Evolutionary conservation across 1,140 invertebrate genomes (phyloP), one percentile per base, ranked within the genome.

Genomic region (Monochamus saltuarius): DNA sequence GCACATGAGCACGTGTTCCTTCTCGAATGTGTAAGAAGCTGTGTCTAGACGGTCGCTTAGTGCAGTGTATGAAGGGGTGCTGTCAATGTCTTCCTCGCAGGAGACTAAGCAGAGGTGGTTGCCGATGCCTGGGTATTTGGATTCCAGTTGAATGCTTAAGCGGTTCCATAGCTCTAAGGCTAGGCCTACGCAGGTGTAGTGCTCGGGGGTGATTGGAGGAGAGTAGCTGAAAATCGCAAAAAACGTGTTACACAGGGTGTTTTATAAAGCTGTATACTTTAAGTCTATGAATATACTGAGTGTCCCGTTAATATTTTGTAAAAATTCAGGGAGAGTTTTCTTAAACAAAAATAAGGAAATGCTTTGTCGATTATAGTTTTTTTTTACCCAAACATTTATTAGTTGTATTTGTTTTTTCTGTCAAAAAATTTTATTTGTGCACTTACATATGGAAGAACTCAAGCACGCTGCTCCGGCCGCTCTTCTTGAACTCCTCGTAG

Each of bases 161-260:
- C 84, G 80, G 46, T 81, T 75, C 64, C 92, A 80, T 63, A 95
- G 79, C 77, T 93, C 90, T 61, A 92, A 82, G 45, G 89, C 88
- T 60, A 95, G 78, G 22, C 92, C 92, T 16, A 95, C 93, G 73
- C 94, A 96, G 17, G 92, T 94, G 74, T 94, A 86, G 74, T 91
- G 87, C 67, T 86, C 82, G 1, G 83, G 76, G 45, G 85, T 85
- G 54, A 96, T 89, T n/a, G 85, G 83, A 50, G 92, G 88, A 16
- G 63, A 57, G 53, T 72, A 95, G 64, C 75, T 75, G 50, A 8
- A 67, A 71, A 61, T 19, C 38, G n/a, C n/a, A n/a, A n/a, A n/a
- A n/a, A n/a, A n/a, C n/a, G n/a, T n/a, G n/a, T n/a, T n/a, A n/a
- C n/a, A 40, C 19, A 40, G 17, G 17, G n/a, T 3, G 9, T 39